These are phyloP conservation scores for Andrena bicolor DNA, from an alignment of 2,888 invertebrate genomes.

Conservation along the genomic window DNA sequence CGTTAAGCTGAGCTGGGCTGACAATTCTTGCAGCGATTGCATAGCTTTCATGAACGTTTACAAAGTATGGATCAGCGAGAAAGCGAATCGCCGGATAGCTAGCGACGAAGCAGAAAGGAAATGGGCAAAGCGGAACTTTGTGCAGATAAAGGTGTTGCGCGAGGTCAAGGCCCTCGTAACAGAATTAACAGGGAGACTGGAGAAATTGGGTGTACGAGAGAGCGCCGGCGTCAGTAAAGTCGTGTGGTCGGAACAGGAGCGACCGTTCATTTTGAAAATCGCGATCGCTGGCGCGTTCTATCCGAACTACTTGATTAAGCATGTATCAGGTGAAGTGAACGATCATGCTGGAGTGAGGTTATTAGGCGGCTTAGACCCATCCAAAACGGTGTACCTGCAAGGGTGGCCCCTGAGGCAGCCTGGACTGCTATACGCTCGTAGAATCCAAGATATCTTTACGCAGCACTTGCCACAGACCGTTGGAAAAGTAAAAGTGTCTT, in stretches of 20 bases:
- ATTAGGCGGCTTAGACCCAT: conserved; percentile 91
- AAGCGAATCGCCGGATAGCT: conserved; percentile 87
- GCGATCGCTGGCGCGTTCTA: conserved; percentile 96
- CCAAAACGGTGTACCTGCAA: conserved; percentile 89
- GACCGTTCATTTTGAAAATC: conserved; percentile 89
- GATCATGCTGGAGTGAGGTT: conserved; percentile 89
- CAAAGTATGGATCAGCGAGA: conserved; percentile 90
- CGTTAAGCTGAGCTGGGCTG: conserved; percentile 93
- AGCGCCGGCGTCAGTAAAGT: conserved; percentile 85
- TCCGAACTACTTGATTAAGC: conserved; percentile 93
- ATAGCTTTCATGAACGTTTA: conserved; percentile 93
- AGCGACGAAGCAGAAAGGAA: conserved; percentile 85
- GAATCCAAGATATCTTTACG: conserved; percentile 88
- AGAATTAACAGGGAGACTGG: conserved; percentile 90
- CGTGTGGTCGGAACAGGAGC: conserved; percentile 86
- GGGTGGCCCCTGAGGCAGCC: conserved; percentile 88
- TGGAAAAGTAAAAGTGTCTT: conserved; percentile 74
- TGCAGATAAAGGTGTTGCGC: conserved; percentile 90
- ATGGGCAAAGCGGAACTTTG: conserved; percentile 90
- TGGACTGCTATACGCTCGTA: conserved; percentile 89
- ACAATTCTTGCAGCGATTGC: conserved; percentile 93
- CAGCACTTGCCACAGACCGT: conserved; percentile 77
- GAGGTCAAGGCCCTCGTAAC: conserved; percentile 91
- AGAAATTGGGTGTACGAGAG: conserved; percentile 87
- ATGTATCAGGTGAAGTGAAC: conserved; percentile 81